Percentiles rank a stretch among this genome's conserved stretches.
phyloP scores from a whole-genome alignment of 1,140 invertebrate genomes.

The Delia radicum region DNA sequence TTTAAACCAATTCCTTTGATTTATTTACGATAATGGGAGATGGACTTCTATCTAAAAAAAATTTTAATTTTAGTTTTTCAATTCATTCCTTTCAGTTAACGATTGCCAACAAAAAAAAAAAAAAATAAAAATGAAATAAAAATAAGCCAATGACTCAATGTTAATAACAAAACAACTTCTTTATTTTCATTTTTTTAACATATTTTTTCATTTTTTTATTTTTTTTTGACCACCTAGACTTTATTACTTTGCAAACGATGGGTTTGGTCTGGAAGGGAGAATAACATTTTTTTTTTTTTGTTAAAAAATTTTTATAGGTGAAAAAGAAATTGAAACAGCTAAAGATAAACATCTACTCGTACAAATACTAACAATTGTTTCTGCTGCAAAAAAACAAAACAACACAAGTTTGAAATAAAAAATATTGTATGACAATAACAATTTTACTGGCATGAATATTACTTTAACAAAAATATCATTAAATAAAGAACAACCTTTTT shows the following conservation, averaged over 20 bases:
- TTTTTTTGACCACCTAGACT: too few relatives aligned
- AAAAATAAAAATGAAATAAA: not conserved
- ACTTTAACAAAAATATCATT: not conserved
- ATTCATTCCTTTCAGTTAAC: too few relatives aligned
- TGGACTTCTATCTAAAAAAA: too few relatives aligned
- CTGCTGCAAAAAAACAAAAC: not conserved
- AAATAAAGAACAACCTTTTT: not conserved
- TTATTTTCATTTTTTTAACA: not conserved
- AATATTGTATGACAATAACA: not conserved
- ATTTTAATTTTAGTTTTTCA: too few relatives aligned
- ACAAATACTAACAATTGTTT: not conserved
- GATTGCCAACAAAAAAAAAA: too few relatives aligned
- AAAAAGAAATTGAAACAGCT: not conserved
- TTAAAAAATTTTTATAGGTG: not conserved
- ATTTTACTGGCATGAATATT: not conserved
- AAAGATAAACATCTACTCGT: not conserved
- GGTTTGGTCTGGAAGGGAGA: not conserved
- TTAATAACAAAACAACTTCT: not conserved
- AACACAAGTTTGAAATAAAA: not conserved
- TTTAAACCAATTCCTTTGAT: too few relatives aligned
- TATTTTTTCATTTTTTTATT: too few relatives aligned
- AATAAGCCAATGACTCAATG: not conserved
- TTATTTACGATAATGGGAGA: too few relatives aligned
- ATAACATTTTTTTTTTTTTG: not conserved
- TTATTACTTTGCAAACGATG: not conserved